Evolutionary conservation across 1,140 invertebrate species (phyloP).

Genomic region (Drosophila lini): DNA sequence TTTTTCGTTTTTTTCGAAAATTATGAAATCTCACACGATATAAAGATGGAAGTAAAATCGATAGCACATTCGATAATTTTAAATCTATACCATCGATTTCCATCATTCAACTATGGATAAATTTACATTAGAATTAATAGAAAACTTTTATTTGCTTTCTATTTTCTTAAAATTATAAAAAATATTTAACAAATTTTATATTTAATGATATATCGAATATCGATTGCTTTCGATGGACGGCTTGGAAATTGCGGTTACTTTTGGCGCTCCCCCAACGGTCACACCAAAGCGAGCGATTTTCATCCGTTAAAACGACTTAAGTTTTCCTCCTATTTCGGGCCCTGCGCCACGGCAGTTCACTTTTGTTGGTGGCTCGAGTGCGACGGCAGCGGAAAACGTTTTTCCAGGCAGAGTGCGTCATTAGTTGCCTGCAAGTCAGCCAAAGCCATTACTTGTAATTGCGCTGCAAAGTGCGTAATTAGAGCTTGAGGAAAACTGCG

Average conservation of each 20-base stretch:
- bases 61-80: not conserved
- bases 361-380: constrained; percentile 63
- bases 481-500: constrained; percentile 32
- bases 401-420: constrained; percentile 58
- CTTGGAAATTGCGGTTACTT: constrained; percentile 2
- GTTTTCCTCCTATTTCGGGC: constrained; percentile 49
- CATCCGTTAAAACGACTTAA: constrained; percentile 36
- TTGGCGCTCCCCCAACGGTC: constrained; percentile 8
- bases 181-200: not conserved
- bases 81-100: too few relatives aligned
- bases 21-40: constrained; percentile 60
- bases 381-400: constrained; percentile 55
- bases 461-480: constrained; percentile 63
- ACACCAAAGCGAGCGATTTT: constrained; percentile 22
- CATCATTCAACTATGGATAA: too few relatives aligned
- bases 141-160: too few relatives aligned
- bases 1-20: constrained; percentile 24
- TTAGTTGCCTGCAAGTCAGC: constrained; percentile 56
- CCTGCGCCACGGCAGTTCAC: constrained; percentile 51
- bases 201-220: not conserved
- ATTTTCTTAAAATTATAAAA: not conserved
- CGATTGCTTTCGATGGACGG: not conserved
- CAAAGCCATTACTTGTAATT: constrained; percentile 53
- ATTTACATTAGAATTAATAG: too few relatives aligned
- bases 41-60: constrained; percentile 8